Base-by-base conservation (phyloP, 1,140 invertebrate genomes). In the Acromyrmex charruanus region DNA sequence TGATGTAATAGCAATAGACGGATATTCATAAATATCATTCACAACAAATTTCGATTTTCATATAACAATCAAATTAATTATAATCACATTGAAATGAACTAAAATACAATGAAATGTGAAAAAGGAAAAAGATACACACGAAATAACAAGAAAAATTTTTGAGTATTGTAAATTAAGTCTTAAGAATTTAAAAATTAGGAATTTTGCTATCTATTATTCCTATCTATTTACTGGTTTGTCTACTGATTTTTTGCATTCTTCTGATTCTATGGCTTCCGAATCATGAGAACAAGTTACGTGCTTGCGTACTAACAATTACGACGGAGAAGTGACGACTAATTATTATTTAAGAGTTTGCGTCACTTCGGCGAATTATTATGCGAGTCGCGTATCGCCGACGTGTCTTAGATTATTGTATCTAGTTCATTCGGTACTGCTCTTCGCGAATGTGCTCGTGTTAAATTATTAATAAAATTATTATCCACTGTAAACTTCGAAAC, bases 381-480 rank as follows among this genome's bases (percentile, higher is more conserved):
- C 80, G 58, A 12, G 53, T 61, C 53, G 53, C 35, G 53, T 74
- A 12, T 59, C 68, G 35, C 53, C 18, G 39, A 82, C 72, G 59
- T 82, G 53, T 53, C 39, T 59, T 68, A 68, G 80, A 74, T 82
- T 82, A 82, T 39, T 18, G 25, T 55, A 82, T 82, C 6, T 68
- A 35, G 68, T 82, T 82, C 79, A 82, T 10, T 28, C 44, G 53
- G 66, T 59, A 53, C 16, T 31, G 53, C 6, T 49, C 35, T 71
- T 59, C 53, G 39, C 1, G 3, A 3, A 10, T 31, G n/a, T 44
- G 63, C 31, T 9, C 7, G n/a, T 44, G 18, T 39, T 18, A 82
- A 72, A 31, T 61, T 82, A 21, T 74, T 82, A 82, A 82, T 49
- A 16, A 39, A 82, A 82, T 82, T 72, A 82, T 72, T 72, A 82